phyloP scores from a whole-genome alignment of 2,113 vertebrate genomes.

The Nibea coibor region DNA sequence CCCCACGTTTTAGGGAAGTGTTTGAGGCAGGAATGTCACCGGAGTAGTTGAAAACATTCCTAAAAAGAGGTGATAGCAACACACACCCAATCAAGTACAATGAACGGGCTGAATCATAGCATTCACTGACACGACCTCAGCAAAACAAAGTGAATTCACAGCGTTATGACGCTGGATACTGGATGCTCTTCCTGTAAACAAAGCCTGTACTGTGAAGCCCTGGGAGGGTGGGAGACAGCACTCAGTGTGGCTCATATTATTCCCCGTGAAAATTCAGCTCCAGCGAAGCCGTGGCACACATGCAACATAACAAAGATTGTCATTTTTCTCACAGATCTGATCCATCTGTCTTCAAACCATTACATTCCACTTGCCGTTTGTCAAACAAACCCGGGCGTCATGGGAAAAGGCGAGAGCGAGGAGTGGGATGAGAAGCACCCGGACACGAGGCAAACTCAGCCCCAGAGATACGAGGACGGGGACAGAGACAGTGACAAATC shows the following conservation, averaged over 20 bases:
- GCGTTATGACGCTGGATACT: neutral
- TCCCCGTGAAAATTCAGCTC: conserved; percentile 5
- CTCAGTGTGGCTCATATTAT: neutral
- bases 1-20: neutral
- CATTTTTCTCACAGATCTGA: conserved; percentile 29
- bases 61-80: neutral
- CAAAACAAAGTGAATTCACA: neutral
- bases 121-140: neutral
- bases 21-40: conserved; percentile 35
- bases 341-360: neutral
- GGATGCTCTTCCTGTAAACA: conserved; percentile 14
- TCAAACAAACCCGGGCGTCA: conserved; percentile 13
- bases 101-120: neutral
- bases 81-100: neutral
- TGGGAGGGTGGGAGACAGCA: neutral
- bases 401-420: conserved; percentile 55
- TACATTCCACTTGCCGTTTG: neutral
- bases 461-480: neutral
- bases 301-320: neutral
- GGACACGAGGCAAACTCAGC: conserved; percentile 51
- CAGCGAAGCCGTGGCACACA: neutral
- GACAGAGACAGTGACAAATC: neutral
- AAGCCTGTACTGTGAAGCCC: conserved; percentile 15
- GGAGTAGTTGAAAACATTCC: conserved; percentile 12
- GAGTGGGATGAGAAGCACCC: conserved; percentile 57